These are phyloP conservation scores for Dolichotis patagonum DNA, from an alignment of 2,113 vertebrate genomes.

Conservation along the genomic window DNA sequence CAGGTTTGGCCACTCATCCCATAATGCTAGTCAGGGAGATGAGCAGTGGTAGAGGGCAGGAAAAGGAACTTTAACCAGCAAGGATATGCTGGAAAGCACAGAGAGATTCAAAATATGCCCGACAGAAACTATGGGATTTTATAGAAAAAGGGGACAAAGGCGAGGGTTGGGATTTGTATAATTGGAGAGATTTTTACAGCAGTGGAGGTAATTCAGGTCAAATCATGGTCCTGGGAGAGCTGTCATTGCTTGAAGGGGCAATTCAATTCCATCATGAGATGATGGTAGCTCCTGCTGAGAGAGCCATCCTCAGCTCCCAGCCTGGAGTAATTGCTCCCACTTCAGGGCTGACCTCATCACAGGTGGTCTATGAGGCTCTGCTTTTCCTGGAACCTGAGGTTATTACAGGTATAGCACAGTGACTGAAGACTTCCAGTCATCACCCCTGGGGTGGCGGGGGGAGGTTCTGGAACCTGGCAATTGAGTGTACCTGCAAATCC, in stretches of 20 bases:
- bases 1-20: not conserved
- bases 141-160: not conserved
- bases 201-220: not conserved
- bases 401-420: not conserved
- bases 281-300: not conserved
- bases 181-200: not conserved
- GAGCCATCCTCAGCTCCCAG: not conserved
- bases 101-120: not conserved
- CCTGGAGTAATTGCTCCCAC: not conserved
- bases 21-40: not conserved
- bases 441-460: not conserved
- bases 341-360: not conserved
- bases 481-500: not conserved
- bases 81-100: not conserved
- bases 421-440: not conserved
- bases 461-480: not conserved
- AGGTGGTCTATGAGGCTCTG: not conserved
- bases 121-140: not conserved
- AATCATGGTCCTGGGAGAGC: not conserved
- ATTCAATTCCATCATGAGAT: not conserved
- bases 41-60: not conserved
- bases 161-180: not conserved
- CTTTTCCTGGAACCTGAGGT: not conserved
- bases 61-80: not conserved
- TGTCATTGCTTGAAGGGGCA: not conserved